phyloP scores from a whole-genome alignment of 1,140 invertebrate genomes.

The Argopecten irradians region DNA sequence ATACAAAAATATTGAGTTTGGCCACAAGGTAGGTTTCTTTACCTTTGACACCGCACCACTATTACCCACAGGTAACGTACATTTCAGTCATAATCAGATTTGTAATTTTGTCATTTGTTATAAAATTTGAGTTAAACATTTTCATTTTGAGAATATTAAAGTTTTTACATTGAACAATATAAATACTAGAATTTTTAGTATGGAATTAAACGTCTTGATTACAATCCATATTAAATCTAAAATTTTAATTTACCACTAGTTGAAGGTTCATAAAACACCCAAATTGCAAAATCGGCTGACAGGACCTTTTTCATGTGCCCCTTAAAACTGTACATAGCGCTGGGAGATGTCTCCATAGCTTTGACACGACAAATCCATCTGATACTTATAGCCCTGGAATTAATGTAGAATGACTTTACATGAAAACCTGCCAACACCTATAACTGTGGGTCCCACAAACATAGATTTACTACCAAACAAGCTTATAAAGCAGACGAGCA shows the following conservation, averaged over 20 bases:
- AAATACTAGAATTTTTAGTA: background rate
- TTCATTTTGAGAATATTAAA: too few species aligned
- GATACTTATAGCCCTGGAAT: background rate
- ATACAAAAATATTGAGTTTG: background rate
- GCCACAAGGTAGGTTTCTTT: background rate
- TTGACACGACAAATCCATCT: background rate
- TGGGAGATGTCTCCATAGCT: background rate
- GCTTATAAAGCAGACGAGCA: background rate
- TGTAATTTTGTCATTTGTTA: background rate
- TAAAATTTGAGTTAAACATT: too few species aligned
- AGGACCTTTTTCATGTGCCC: background rate
- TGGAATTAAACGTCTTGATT: background rate
- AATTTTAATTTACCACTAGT: background rate
- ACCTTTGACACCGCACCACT: background rate
- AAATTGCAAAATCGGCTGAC: background rate
- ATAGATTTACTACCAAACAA: constrained; percentile 1
- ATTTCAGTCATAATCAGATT: background rate
- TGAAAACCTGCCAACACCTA: constrained; percentile 9
- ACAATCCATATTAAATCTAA: background rate
- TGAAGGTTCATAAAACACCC: background rate
- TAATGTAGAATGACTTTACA: background rate
- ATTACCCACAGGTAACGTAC: background rate
- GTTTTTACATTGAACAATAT: too few species aligned
- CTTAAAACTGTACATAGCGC: background rate
- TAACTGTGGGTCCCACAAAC: background rate